phyloP scores from a whole-genome alignment of 2,797 vertebrate species.

The Falco peregrinus region DNA sequence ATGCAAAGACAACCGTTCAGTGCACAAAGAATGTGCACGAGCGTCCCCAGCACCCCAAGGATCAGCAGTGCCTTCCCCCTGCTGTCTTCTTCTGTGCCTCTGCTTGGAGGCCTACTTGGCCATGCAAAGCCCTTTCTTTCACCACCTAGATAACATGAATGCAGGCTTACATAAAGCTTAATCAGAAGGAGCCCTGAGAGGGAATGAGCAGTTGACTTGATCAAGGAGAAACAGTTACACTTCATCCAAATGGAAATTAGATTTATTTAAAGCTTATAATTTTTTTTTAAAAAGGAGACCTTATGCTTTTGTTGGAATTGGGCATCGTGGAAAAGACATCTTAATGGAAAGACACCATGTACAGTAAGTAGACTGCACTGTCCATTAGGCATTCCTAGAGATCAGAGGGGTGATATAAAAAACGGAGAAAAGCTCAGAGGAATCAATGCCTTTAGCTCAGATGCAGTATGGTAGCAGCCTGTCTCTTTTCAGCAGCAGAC shows the following conservation, averaged over 20 bases:
- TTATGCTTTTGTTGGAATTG: neutral
- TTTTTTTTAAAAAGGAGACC: neutral
- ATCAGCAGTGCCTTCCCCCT: neutral
- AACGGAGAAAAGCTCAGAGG: neutral
- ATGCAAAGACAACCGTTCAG: neutral
- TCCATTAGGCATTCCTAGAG: neutral
- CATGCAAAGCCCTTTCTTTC: neutral
- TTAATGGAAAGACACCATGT: neutral
- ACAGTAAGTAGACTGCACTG: neutral
- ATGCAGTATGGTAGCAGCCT: neutral
- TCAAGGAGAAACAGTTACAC: neutral
- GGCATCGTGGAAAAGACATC: neutral
- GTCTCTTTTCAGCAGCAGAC: neutral
- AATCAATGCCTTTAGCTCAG: neutral
- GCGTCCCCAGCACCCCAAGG: neutral
- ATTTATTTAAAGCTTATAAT: neutral
- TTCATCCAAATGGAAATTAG: neutral
- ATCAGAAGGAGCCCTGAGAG: neutral
- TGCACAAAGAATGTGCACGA: neutral
- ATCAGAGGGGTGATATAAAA: neutral
- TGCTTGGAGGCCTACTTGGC: accelerated
- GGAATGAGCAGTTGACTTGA: neutral
- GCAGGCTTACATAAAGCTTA: neutral
- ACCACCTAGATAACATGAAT: neutral
- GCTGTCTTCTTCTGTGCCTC: neutral